A percentile compares a stretch with the other conserved stretches of the same genome.
These are phyloP conservation scores for Ochotona princeps DNA, from an alignment of 2,113 vertebrate species.

Conservation along the genomic window DNA sequence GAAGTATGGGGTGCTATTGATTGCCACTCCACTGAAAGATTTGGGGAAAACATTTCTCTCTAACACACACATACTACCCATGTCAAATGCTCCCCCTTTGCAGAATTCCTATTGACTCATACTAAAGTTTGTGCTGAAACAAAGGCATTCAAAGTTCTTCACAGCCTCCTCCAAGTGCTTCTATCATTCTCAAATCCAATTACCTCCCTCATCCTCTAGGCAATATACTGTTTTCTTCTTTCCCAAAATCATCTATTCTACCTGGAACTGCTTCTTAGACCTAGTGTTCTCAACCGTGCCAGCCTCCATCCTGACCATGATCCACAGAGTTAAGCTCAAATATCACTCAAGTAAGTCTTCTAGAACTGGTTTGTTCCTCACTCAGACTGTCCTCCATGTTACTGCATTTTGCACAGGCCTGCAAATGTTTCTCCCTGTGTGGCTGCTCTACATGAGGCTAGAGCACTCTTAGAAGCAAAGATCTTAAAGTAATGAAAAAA, in stretches of 20 bases:
- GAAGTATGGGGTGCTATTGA: too few relatives aligned
- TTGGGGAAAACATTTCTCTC: background rate
- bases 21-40: background rate
- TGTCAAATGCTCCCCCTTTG: background rate
- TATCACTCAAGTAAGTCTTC: background rate
- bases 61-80: background rate
- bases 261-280: background rate
- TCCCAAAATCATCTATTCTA: background rate
- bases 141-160: background rate
- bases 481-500: background rate
- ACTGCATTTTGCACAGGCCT: too few relatives aligned
- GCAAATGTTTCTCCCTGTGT: background rate
- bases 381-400: accelerated
- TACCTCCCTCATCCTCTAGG: background rate
- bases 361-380: background rate
- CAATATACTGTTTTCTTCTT: background rate
- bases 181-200: background rate
- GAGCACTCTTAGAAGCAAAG: background rate
- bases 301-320: background rate
- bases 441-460: background rate
- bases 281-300: background rate
- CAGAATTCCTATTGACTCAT: background rate
- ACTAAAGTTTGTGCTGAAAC: background rate
- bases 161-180: background rate
- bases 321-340: background rate